Evolutionary conservation across 2,797 vertebrate genomes (phyloP).

Genomic region (Tapirus indicus): DNA sequence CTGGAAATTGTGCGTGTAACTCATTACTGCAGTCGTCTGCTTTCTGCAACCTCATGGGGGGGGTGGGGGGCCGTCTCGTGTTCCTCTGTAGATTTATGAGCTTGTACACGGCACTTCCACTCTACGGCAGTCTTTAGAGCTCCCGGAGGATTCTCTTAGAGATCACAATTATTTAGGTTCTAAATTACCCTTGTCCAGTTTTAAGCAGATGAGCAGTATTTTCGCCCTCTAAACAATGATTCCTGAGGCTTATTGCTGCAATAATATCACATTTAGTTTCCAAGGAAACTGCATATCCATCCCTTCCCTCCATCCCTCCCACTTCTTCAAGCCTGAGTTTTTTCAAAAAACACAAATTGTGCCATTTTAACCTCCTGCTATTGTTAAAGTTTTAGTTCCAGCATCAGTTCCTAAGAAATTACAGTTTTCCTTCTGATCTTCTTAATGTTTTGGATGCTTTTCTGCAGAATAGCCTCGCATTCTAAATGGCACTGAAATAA

Average conservation of each 20-base stretch:
- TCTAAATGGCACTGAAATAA: conserved; percentile 82
- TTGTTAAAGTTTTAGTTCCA: conserved; percentile 69
- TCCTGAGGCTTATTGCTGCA: conserved; percentile 80
- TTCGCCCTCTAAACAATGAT: conserved; percentile 70
- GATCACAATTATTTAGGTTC: conserved; percentile 78
- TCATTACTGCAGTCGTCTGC: conserved; percentile 7
- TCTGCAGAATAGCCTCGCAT: conserved; percentile 69
- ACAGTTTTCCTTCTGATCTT: conserved; percentile 74
- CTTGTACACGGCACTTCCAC: conserved; percentile 32
- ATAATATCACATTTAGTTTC: conserved; percentile 80
- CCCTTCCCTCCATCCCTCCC: background rate
- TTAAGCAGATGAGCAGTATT: conserved; percentile 81
- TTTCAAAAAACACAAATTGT: conserved; percentile 48
- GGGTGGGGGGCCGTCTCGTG: background rate
- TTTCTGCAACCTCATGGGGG: background rate
- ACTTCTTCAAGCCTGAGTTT: conserved; percentile 46
- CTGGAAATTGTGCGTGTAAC: conserved; percentile 49
- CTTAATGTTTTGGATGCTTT: conserved; percentile 72
- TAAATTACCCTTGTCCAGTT: conserved; percentile 80
- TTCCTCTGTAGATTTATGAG: conserved; percentile 60
- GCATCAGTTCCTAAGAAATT: conserved; percentile 74
- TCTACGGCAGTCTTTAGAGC: conserved; percentile 49
- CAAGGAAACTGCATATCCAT: conserved; percentile 80
- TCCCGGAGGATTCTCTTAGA: conserved; percentile 56
- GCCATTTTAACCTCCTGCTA: conserved; percentile 64